Evolutionary conservation across 1,140 invertebrate species (phyloP).

Genomic region (Megalopta genalis): DNA sequence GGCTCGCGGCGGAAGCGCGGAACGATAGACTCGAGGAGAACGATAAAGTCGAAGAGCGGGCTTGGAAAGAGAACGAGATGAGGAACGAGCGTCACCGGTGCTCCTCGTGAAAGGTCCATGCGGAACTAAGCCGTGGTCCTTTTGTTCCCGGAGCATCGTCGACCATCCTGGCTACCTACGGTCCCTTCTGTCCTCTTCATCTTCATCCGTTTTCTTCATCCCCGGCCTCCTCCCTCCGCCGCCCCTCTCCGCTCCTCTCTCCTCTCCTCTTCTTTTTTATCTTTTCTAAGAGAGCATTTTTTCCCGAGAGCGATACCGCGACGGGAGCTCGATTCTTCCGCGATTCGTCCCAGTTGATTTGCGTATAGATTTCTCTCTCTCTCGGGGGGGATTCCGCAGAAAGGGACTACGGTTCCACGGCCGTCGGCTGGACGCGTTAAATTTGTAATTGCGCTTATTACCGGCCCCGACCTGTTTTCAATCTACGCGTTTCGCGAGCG

Average conservation of each 20-base stretch:
- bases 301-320: slow-evolving; percentile 31
- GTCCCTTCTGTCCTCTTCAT: background rate
- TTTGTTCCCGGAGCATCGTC: slow-evolving; percentile 45
- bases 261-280: background rate
- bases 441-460: slow-evolving; percentile 67
- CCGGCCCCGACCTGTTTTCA: slow-evolving; percentile 31
- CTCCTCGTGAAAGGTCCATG: slow-evolving; percentile 60
- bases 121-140: slow-evolving; percentile 61
- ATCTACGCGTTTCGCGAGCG: slow-evolving; percentile 16
- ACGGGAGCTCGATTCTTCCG: slow-evolving; percentile 58
- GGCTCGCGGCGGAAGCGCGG: slow-evolving; percentile 62
- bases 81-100: slow-evolving; percentile 51
- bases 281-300: slow-evolving; percentile 5
- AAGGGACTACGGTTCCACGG: background rate
- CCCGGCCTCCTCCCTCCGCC: slow-evolving; percentile 9
- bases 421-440: slow-evolving; percentile 54
- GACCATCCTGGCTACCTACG: slow-evolving; percentile 19
- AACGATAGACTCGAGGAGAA: slow-evolving; percentile 33
- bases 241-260: background rate
- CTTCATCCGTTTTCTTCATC: slow-evolving; percentile 8
- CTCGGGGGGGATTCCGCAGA: slow-evolving; percentile 12
- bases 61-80: slow-evolving; percentile 26
- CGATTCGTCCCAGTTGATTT: slow-evolving; percentile 65
- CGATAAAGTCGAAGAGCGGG: slow-evolving; percentile 14
- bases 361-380: slow-evolving; percentile 39